Percentiles rank a stretch among this genome's conserved stretches.
These are phyloP conservation scores for Seriola rivoliana DNA, from an alignment of 2,113 vertebrate genomes.

Conservation along the genomic window DNA sequence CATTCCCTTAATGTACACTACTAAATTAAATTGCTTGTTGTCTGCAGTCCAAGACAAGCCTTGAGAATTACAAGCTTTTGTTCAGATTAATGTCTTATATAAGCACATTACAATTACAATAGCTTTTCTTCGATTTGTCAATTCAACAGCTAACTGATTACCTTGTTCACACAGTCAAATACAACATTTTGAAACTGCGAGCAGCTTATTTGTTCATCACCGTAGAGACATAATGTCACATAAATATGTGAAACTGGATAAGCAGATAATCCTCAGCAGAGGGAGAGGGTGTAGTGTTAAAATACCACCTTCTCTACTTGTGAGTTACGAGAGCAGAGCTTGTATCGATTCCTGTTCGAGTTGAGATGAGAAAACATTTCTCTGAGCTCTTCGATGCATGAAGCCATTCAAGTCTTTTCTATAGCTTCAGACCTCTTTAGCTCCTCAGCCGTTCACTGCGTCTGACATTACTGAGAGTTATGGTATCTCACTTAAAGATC, in stretches of 20 bases:
- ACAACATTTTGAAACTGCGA: constrained; percentile 16
- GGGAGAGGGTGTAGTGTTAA: background rate
- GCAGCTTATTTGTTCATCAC: constrained; percentile 25
- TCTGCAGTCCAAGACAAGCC: constrained; percentile 1
- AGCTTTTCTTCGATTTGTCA: constrained; percentile 36
- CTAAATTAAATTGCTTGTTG: constrained; percentile 18
- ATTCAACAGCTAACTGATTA: constrained; percentile 23
- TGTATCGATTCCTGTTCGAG: constrained; percentile 55
- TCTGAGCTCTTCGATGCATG: constrained; percentile 65
- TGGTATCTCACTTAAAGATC: constrained; percentile 12
- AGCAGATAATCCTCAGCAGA: constrained; percentile 38
- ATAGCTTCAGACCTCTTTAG: constrained; percentile 53
- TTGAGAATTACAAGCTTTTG: constrained; percentile 3
- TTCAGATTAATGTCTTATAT: constrained; percentile 10
- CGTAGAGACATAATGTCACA: constrained; percentile 1
- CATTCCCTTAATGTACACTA: background rate
- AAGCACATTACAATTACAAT: constrained; percentile 14
- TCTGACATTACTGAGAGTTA: constrained; percentile 45
- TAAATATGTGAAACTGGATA: constrained; percentile 37
- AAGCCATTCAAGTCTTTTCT: constrained; percentile 61
- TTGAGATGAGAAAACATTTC: constrained; percentile 55
- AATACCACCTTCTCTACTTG: constrained; percentile 34
- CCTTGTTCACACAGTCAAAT: background rate
- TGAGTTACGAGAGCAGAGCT: constrained; percentile 8
- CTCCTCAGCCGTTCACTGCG: constrained; percentile 9